phyloP scores from a whole-genome alignment of 1,140 invertebrate genomes.

The Drosophila sucinea region DNA sequence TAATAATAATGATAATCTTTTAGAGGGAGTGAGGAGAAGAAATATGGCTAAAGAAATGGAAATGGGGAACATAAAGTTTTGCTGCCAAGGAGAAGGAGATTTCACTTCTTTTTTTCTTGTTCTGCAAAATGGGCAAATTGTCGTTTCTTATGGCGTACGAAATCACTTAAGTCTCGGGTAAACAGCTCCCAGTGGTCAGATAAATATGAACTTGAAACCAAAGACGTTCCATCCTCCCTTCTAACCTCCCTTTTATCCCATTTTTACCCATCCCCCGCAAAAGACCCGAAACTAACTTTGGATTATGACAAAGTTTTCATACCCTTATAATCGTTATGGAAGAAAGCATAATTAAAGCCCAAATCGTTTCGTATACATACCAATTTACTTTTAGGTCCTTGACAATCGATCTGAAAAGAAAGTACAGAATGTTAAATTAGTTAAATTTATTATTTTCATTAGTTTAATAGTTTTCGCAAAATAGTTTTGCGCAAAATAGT shows the following conservation, averaged over 20 bases:
- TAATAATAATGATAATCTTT: conserved; percentile 11
- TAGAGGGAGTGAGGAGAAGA: background rate
- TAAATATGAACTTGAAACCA: conserved; percentile 68
- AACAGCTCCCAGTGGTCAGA: conserved; percentile 73
- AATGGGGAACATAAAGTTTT: conserved; percentile 6
- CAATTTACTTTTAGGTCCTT: no score
- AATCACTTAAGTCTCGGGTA: conserved; percentile 72
- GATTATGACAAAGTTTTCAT: background rate
- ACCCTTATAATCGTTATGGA: background rate
- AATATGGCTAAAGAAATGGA: conserved; percentile 1
- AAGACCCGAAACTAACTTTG: background rate
- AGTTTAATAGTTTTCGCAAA: no score
- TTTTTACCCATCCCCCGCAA: background rate
- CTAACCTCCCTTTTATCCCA: background rate
- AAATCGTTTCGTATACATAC: no score
- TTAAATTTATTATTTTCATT: no score
- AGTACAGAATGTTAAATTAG: no score
- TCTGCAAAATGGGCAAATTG: conserved; percentile 9
- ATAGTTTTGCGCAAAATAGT: no score
- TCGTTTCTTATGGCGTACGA: conserved; percentile 45
- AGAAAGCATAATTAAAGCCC: background rate
- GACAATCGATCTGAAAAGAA: no score
- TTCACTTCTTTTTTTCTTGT: background rate
- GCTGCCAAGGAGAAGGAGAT: background rate
- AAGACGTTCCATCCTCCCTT: conserved; percentile 13